Evolutionary conservation across 2,113 vertebrate species (phyloP), one percentile per base, ranked within the genome.

Genomic region (Dromaius novaehollandiae): DNA sequence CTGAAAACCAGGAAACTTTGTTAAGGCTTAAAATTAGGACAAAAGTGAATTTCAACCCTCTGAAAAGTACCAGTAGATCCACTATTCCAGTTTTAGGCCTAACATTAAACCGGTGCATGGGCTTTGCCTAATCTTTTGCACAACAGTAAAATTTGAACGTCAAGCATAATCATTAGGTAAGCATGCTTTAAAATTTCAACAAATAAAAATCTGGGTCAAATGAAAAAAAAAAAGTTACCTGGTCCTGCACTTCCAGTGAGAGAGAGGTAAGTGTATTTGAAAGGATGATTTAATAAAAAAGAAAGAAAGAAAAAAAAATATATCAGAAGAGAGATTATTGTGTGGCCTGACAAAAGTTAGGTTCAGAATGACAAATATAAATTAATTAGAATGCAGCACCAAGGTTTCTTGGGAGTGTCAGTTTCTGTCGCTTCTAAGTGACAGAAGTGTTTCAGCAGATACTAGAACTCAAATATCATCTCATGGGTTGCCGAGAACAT

Each of bases 401-500:
- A 63, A 51, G 44, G 56, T 80, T 89, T 82, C 32, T 3, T 6
- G 22, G 34, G 30, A 89, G 8, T 7, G 42, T 9, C 44, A 56
- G n/a, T n/a, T 89, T 73, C 51, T 69, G 28, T 53, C 69, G 68
- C 26, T 34, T 69, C 64, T 7, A 1, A 91, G 30, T 19, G 56
- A 58, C 30, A 58, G 56, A 34, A 34, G 70, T 0, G 0, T 50
- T 60, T 50, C 0, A 0, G 44, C 14, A 11, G 64, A n/a, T 55
- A 81, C 10, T 8, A 20, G 68, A 74, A 18, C 17, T 1, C 0
- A 96, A 61, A 16, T 25, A 80, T 3, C 28, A 42, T 3, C 60
- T 77, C 44, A 4, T 0, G 0, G 30, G 32, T 3, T 86, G 44
- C 63, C 21, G 53, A 44, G 0, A 69, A 15, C 9, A 0, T 16